phyloP scores from a whole-genome alignment of 2,797 vertebrate genomes.

The Enteromius unitaeniatus region DNA sequence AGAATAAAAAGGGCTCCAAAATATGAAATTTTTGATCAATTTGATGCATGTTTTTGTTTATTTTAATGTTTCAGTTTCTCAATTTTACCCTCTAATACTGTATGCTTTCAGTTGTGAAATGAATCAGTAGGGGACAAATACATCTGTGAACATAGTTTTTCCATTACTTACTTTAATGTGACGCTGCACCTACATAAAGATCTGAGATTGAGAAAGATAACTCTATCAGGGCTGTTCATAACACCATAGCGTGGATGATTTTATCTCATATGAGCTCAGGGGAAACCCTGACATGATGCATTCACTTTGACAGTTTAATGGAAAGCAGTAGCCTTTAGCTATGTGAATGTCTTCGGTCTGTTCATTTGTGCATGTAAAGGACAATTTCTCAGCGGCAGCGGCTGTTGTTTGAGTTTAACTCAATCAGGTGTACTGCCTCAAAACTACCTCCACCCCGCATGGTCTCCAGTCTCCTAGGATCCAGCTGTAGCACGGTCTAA shows the following conservation, averaged over 20 bases:
- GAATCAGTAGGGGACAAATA: neutral
- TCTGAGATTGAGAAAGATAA: neutral
- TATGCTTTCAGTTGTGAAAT: neutral
- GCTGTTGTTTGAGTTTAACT: constrained; percentile 4
- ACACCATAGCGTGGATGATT: neutral
- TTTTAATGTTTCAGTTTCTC: neutral
- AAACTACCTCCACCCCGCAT: constrained; percentile 82
- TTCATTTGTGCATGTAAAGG: neutral
- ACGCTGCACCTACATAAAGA: neutral
- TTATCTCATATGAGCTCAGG: constrained; percentile 3
- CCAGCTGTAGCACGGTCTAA: constrained; percentile 85
- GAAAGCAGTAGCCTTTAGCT: constrained; percentile 18
- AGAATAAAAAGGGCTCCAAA: neutral
- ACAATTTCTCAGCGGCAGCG: neutral
- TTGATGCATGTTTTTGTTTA: neutral
- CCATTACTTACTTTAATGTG: neutral
- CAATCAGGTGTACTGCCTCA: neutral
- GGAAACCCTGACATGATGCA: neutral
- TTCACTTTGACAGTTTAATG: constrained; percentile 8
- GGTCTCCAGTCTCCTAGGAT: constrained; percentile 80
- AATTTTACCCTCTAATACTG: neutral
- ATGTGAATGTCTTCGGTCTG: neutral
- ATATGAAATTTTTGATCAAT: neutral
- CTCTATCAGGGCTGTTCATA: neutral
- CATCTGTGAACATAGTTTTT: neutral